A percentile compares a stretch with the other conserved stretches of the same genome.
Conservation (phyloP, 2,888 invertebrate species). For the Nomada fabriciana region DNA sequence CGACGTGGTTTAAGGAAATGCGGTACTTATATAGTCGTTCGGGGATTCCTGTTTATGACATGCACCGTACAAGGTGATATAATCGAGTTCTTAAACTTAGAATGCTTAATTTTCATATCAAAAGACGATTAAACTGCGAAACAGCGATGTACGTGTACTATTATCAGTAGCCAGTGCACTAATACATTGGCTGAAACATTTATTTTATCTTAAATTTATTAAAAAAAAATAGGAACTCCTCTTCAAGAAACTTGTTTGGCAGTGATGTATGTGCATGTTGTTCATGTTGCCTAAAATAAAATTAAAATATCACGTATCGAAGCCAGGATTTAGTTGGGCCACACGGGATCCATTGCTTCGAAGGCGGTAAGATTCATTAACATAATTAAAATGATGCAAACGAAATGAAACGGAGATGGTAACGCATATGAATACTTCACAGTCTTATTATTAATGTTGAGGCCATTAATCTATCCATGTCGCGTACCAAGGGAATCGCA, state of each 20-base stretch:
- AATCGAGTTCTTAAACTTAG: background rate
- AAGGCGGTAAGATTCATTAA: constrained; percentile 58
- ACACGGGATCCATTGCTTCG: constrained; percentile 17
- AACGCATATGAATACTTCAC: constrained; percentile 49
- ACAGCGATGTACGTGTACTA: background rate
- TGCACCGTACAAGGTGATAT: background rate
- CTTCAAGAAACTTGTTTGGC: too few species aligned
- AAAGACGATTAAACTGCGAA: background rate
- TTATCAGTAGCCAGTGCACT: too few species aligned
- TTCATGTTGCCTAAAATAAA: background rate
- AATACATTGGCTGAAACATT: background rate
- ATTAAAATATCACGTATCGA: background rate
- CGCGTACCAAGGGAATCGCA: constrained; percentile 55
- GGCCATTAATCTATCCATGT: constrained; percentile 66
- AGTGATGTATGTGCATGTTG: too few species aligned
- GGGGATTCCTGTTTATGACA: background rate
- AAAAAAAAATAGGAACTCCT: too few species aligned
- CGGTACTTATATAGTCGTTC: background rate
- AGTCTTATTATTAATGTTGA: constrained; percentile 65
- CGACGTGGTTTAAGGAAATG: background rate
- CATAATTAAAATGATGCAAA: constrained; percentile 60
- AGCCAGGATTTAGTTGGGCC: background rate
- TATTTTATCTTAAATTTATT: too few species aligned
- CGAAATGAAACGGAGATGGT: constrained; percentile 57
- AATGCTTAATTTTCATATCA: background rate